phyloP scores from a whole-genome alignment of 35 echinoderm and acorn worm species.

The Lytechinus variegatus region DNA sequence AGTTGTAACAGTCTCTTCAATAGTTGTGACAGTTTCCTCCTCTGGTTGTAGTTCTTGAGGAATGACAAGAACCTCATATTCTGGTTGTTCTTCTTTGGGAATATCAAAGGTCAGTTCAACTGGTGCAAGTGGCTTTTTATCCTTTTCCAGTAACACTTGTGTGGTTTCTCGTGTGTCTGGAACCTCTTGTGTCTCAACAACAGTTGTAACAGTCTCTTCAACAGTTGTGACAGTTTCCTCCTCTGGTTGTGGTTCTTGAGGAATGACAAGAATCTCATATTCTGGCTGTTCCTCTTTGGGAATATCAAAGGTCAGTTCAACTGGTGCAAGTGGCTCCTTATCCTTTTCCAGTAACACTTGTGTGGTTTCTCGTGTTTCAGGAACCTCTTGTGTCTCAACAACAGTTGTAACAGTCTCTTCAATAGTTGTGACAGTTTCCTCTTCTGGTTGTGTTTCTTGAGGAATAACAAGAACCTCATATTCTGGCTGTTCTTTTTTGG shows the following conservation, averaged over 20 bases:
- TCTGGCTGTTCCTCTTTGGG: slow-evolving; percentile 56
- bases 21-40: slow-evolving; percentile 50
- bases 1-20: slow-evolving; percentile 57
- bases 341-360: slow-evolving; percentile 46
- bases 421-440: slow-evolving; percentile 41
- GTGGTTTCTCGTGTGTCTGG: slow-evolving; percentile 50
- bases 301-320: slow-evolving; percentile 70
- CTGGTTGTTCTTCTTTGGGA: slow-evolving; percentile 51
- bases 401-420: slow-evolving; percentile 58
- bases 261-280: slow-evolving; percentile 67
- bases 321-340: slow-evolving; percentile 53
- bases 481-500: slow-evolving; percentile 60
- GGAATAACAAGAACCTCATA: slow-evolving; percentile 57
- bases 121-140: slow-evolving; percentile 54
- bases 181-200: slow-evolving; percentile 53
- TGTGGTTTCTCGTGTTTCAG: slow-evolving; percentile 34
- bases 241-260: background rate
- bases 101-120: slow-evolving; percentile 74
- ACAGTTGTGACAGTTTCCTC: slow-evolving; percentile 51
- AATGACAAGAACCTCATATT: slow-evolving; percentile 32
- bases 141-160: slow-evolving; percentile 41
- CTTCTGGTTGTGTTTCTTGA: slow-evolving; percentile 14
- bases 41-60: background rate
- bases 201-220: slow-evolving; percentile 57
- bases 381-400: slow-evolving; percentile 60